phyloP scores from a whole-genome alignment of 2,888 invertebrate genomes.

The Parapristionchus giblindavisi region DNA sequence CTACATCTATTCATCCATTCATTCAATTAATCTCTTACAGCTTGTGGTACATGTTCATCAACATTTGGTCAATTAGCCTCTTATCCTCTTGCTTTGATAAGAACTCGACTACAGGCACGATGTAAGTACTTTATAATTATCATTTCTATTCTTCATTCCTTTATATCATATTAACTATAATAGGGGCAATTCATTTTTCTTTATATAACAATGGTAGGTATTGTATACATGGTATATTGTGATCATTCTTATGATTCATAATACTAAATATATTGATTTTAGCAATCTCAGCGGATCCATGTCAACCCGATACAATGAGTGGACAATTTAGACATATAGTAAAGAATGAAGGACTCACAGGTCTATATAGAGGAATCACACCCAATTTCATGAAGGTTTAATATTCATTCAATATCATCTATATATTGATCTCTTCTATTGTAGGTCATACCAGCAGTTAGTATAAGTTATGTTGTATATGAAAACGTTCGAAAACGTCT shows the following conservation, averaged over 20 bases:
- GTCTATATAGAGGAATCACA: slow-evolving; percentile 94
- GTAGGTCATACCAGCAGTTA: slow-evolving; percentile 85
- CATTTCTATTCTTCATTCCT: no score
- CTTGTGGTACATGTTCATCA: slow-evolving; percentile 91
- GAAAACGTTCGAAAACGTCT: slow-evolving; percentile 88
- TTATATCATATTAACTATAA: neutral
- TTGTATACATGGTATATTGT: neutral
- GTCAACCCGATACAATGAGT: slow-evolving; percentile 67
- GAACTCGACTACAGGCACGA: slow-evolving; percentile 90
- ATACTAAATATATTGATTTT: slow-evolving; percentile 34
- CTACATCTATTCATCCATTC: neutral
- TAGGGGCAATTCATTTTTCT: no score
- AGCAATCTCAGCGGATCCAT: slow-evolving; percentile 58
- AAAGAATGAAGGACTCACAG: slow-evolving; percentile 85
- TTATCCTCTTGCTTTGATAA: slow-evolving; percentile 92
- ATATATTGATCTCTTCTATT: no score
- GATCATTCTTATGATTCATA: neutral
- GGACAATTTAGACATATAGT: slow-evolving; percentile 77
- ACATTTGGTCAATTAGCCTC: slow-evolving; percentile 96
- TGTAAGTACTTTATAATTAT: no score
- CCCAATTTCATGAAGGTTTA: slow-evolving; percentile 94
- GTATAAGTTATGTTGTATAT: slow-evolving; percentile 97
- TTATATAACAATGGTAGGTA: neutral
- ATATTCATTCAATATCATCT: no score
- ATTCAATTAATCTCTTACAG: slow-evolving; percentile 77